A percentile compares a stretch with the other conserved stretches of the same genome.
Evolutionary conservation across 2,797 vertebrate genomes (phyloP).

Genomic region (Spheniscus humboldti): DNA sequence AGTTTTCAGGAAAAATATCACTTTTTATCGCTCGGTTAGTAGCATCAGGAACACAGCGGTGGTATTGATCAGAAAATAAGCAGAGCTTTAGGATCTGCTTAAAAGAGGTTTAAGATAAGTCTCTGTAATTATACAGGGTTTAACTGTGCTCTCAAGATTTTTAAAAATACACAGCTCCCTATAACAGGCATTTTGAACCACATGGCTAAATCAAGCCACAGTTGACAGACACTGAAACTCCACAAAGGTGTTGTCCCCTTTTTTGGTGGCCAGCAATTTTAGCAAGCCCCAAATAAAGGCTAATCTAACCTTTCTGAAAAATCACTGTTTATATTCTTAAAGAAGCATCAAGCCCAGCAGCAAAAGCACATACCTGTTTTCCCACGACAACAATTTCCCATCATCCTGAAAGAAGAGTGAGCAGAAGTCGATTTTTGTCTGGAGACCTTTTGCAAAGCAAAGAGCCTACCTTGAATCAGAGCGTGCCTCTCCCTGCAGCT

Average conservation of each 20-base stretch:
- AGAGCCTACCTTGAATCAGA: background rate
- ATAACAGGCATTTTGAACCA: background rate
- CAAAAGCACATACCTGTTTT: background rate
- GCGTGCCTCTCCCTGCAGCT: background rate
- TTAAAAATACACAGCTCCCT: background rate
- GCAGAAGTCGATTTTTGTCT: background rate
- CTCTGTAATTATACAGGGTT: background rate
- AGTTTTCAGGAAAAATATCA: background rate
- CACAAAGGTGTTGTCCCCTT: background rate
- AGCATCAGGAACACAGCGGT: background rate
- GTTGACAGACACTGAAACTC: background rate
- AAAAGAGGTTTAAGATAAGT: background rate
- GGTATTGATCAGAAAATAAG: background rate
- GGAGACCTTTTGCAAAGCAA: background rate
- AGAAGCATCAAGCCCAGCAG: background rate
- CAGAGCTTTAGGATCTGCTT: background rate
- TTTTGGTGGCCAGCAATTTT: background rate
- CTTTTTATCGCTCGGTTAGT: background rate
- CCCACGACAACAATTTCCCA: background rate
- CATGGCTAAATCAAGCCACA: background rate
- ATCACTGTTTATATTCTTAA: no score
- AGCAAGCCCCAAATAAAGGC: background rate
- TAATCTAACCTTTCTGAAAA: background rate
- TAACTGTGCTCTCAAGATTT: background rate
- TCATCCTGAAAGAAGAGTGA: background rate